Percentiles rank a stretch among this genome's conserved stretches.
Evolutionary conservation across 2,888 invertebrate genomes (phyloP).

Genomic region (Villa cingulata): DNA sequence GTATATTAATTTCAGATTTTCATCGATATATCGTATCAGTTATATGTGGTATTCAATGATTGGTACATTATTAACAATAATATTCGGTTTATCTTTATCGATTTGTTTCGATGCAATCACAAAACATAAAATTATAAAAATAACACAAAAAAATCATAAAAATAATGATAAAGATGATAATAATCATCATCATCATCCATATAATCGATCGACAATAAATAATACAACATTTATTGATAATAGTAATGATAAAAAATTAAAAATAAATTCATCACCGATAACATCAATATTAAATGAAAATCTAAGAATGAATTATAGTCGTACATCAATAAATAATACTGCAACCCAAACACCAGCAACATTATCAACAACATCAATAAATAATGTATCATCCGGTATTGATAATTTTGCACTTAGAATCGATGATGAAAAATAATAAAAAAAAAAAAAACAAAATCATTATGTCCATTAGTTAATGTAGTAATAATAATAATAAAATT

Average conservation of each 20-base stretch:
- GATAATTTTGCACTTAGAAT: slow-evolving; percentile 30
- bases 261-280: neutral
- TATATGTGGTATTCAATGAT: slow-evolving; percentile 85
- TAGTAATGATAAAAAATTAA: neutral
- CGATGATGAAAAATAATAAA: slow-evolving; percentile 24
- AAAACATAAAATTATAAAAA: slow-evolving; percentile 25
- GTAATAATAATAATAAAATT: too few species aligned
- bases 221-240: slow-evolving; percentile 9
- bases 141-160: slow-evolving; percentile 19
- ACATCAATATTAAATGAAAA: neutral
- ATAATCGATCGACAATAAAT: too few species aligned
- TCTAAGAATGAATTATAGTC: neutral
- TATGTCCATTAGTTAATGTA: too few species aligned
- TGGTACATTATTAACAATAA: slow-evolving; percentile 57
- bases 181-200: too few species aligned
- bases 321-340: slow-evolving; percentile 9
- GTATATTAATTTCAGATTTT: slow-evolving; percentile 20
- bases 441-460: neutral
- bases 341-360: too few species aligned
- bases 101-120: slow-evolving; percentile 39
- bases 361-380: too few species aligned
- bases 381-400: slow-evolving; percentile 17
- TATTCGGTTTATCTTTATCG: slow-evolving; percentile 62
- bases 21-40: slow-evolving; percentile 57
- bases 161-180: neutral